Conservation (phyloP, 2,888 invertebrate genomes). For the Vanessa cardui region DNA sequence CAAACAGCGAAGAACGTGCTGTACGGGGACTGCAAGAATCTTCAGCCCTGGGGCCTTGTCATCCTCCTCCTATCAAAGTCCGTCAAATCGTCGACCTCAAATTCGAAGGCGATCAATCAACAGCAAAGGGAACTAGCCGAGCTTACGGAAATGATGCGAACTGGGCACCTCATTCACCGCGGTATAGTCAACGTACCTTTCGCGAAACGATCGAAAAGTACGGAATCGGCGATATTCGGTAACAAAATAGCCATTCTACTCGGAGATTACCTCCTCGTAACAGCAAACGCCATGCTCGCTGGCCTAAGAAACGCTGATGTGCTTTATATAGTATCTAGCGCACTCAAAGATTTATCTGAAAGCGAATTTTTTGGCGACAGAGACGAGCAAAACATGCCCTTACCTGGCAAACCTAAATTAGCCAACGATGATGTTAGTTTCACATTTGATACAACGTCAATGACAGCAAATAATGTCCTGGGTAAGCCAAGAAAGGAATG, state of each 20-base stretch:
- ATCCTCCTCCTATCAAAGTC: conserved; percentile 92
- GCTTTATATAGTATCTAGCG: conserved; percentile 90
- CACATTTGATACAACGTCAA: conserved; percentile 66
- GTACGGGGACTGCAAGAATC: conserved; percentile 91
- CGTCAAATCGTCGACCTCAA: conserved; percentile 82
- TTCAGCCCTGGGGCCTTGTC: conserved; percentile 93
- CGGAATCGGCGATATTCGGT: conserved; percentile 90
- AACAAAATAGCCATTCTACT: conserved; percentile 94
- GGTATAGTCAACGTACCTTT: conserved; percentile 79
- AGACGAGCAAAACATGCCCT: conserved; percentile 89
- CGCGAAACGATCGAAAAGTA: conserved; percentile 81
- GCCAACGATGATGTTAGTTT: conserved; percentile 61
- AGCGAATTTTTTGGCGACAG: conserved; percentile 91
- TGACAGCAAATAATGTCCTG: conserved; percentile 66
- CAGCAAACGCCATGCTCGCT: conserved; percentile 91
- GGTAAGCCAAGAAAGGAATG: conserved; percentile 87
- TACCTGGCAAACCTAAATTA: conserved; percentile 85
- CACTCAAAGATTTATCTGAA: conserved; percentile 90
- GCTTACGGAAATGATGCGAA: conserved; percentile 94
- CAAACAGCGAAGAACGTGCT: conserved; percentile 92
- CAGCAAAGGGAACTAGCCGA: conserved; percentile 79
- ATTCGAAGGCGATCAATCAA: conserved; percentile 83
- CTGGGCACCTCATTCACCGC: conserved; percentile 91
- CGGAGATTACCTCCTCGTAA: conserved; percentile 92
- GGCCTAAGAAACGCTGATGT: conserved; percentile 88